A percentile compares a stretch with the other conserved stretches of the same genome.
phyloP scores from a whole-genome alignment of 92 coral and sea anemone species.

The Desmophyllum pertusum region DNA sequence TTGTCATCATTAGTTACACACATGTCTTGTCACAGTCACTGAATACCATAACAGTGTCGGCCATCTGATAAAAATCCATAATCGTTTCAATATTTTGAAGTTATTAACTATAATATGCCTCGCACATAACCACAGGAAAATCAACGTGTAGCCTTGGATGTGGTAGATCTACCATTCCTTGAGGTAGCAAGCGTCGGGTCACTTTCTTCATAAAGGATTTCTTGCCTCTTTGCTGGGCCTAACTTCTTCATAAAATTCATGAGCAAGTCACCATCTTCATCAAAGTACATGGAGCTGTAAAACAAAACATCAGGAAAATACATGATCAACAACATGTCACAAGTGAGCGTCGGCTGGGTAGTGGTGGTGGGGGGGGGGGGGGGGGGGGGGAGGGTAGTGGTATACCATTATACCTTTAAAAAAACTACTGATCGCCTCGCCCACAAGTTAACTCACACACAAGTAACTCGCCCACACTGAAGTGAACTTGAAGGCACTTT shows the following conservation, averaged over 20 bases:
- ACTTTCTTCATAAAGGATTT: conserved; percentile 85
- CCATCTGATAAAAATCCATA: conserved; percentile 16
- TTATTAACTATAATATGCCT: conserved; percentile 43
- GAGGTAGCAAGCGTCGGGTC: conserved; percentile 74
- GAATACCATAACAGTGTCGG: neutral
- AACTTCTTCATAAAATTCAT: conserved; percentile 99
- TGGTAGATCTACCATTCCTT: conserved; percentile 82
- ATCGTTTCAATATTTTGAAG: neutral
- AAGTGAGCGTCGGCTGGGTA: no score
- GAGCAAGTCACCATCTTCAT: conserved; percentile 99
- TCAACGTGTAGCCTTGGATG: conserved; percentile 89
- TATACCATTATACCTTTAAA: no score
- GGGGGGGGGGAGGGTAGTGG: no score
- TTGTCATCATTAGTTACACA: neutral
- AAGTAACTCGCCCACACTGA: no score
- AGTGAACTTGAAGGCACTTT: no score
- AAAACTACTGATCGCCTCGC: no score
- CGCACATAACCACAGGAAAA: conserved; percentile 88
- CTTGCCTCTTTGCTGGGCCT: conserved; percentile 75
- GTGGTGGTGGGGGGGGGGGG: no score
- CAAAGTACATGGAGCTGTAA: conserved; percentile 92
- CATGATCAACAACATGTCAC: neutral
- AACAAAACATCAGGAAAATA: neutral
- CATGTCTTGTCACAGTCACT: no score
- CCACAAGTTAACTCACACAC: no score